These are phyloP conservation scores for Hymenochirus boettgeri DNA, from an alignment of 2,113 vertebrate species.

Conservation along the genomic window DNA sequence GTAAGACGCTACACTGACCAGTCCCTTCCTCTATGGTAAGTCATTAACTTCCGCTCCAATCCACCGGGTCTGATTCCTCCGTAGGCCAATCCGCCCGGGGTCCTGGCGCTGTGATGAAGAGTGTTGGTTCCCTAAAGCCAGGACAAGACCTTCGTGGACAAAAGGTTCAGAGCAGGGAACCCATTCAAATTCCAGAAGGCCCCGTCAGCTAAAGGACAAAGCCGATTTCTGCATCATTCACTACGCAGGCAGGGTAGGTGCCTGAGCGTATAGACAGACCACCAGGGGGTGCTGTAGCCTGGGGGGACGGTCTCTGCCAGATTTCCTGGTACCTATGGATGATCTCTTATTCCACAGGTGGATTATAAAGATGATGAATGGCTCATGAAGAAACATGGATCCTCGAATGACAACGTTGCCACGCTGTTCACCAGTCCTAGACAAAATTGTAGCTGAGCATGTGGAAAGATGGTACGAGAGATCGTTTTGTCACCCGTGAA, in stretches of 20 bases:
- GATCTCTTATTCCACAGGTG: constrained; percentile 64
- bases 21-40: too few species aligned
- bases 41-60: not conserved
- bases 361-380: constrained; percentile 98
- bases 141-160: constrained; percentile 93
- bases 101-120: constrained; percentile 92
- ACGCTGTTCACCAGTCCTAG: constrained; percentile 92
- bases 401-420: constrained; percentile 94
- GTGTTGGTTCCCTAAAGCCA: constrained; percentile 98
- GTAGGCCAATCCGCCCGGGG: constrained; percentile 91
- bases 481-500: too few species aligned
- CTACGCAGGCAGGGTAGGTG: constrained; percentile 88
- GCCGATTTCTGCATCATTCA: constrained; percentile 97
- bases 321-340: not conserved
- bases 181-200: constrained; percentile 93
- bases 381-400: constrained; percentile 99
- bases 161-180: constrained; percentile 95
- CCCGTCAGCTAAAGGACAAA: constrained; percentile 92
- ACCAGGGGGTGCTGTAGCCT: not conserved
- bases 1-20: too few species aligned
- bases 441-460: constrained; percentile 92
- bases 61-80: not conserved
- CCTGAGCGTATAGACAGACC: too few species aligned
- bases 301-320: not conserved
- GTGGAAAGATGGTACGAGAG: constrained; percentile 96